Conservation (phyloP, 2,113 vertebrate genomes). For the Catharus minimus region DNA sequence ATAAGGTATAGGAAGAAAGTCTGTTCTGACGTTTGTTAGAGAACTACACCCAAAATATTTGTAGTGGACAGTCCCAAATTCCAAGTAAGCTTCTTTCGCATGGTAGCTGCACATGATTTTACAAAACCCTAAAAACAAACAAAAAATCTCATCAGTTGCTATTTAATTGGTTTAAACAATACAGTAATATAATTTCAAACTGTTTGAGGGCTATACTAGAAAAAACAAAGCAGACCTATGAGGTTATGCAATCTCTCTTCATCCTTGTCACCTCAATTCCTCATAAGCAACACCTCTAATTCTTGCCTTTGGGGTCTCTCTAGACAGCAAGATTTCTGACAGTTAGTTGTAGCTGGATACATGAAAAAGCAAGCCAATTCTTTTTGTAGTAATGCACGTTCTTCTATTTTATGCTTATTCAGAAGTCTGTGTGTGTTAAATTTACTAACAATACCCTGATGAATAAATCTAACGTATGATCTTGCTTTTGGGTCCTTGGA, state of each 20-base stretch:
- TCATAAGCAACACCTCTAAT: not conserved
- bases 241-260: not conserved
- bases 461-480: not conserved
- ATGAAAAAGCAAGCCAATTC: not conserved
- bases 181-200: not conserved
- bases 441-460: not conserved
- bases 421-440: not conserved
- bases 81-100: not conserved
- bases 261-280: not conserved
- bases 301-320: not conserved
- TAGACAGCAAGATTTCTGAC: not conserved
- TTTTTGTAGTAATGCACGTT: not conserved
- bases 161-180: not conserved
- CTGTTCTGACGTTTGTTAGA: not conserved
- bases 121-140: not conserved
- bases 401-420: not conserved
- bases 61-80: not conserved
- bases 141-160: not conserved
- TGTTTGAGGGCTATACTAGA: not conserved
- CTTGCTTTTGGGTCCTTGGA: not conserved
- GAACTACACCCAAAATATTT: not conserved
- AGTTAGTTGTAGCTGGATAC: not conserved
- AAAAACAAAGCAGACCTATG: not conserved
- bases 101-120: not conserved
- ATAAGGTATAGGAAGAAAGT: not conserved